Conservation (phyloP, 2,113 vertebrate genomes). For the Camelus bactrianus region DNA sequence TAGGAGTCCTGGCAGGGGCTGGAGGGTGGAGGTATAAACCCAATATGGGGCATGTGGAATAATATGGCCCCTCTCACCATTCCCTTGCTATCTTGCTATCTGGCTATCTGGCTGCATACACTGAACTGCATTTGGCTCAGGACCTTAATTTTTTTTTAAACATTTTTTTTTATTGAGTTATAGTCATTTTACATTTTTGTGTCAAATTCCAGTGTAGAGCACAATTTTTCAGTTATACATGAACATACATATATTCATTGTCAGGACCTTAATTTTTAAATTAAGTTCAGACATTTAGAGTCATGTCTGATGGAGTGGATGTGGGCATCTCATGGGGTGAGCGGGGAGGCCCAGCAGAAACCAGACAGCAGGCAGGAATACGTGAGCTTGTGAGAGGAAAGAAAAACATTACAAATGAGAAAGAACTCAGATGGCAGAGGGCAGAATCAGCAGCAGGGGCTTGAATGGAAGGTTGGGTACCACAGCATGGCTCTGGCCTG, state of each 20-base stretch:
- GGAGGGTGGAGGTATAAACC: neutral
- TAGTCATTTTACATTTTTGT: too few relatives aligned
- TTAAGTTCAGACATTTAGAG: neutral
- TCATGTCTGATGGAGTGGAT: neutral
- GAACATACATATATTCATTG: too few relatives aligned
- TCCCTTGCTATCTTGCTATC: neutral
- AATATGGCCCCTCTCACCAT: too few relatives aligned
- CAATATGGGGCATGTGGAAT: neutral
- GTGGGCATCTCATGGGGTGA: neutral
- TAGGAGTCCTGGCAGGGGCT: neutral
- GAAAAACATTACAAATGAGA: neutral
- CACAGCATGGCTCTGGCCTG: neutral
- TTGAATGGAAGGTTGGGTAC: neutral
- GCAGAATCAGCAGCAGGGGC: neutral
- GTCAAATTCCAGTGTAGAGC: too few relatives aligned
- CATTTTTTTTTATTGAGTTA: too few relatives aligned
- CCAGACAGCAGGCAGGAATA: neutral
- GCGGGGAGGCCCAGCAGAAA: neutral
- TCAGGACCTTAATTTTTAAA: neutral
- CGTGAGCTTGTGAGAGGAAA: neutral
- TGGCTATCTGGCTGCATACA: neutral
- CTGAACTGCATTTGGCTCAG: neutral
- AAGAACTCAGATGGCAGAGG: neutral
- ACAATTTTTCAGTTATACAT: too few relatives aligned
- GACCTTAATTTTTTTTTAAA: neutral